phyloP scores from a whole-genome alignment of 1,140 invertebrate species.

The Thrips palmi region DNA sequence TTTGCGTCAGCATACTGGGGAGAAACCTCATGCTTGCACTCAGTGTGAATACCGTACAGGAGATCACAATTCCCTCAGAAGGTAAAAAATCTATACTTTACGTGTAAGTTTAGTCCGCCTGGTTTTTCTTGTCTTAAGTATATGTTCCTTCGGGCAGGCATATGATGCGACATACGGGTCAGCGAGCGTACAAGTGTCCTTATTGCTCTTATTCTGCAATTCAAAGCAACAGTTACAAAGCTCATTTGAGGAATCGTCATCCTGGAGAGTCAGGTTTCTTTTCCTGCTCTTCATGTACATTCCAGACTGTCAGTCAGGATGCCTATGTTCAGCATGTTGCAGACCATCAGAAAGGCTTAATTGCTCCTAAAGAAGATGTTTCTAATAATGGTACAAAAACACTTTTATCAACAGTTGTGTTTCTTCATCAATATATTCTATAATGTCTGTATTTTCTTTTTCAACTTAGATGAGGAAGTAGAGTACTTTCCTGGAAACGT shows the following conservation, averaged over 20 bases:
- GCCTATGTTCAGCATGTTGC: slow-evolving; percentile 32
- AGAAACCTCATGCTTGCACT: slow-evolving; percentile 51
- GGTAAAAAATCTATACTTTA: slow-evolving; percentile 55
- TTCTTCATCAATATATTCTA: too few species aligned
- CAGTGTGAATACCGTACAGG: slow-evolving; percentile 46
- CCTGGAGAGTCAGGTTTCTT: slow-evolving; percentile 33
- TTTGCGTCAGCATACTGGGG: slow-evolving; percentile 45
- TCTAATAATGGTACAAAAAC: too few species aligned
- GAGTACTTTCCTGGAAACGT: too few species aligned
- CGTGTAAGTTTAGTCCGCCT: too few species aligned
- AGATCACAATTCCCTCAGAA: slow-evolving; percentile 50
- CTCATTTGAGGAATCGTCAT: slow-evolving; percentile 43
- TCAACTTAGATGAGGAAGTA: too few species aligned
- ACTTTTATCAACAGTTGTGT: too few species aligned
- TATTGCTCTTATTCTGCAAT: slow-evolving; percentile 49
- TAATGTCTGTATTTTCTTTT: too few species aligned
- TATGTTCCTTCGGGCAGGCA: too few species aligned
- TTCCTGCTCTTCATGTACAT: slow-evolving; percentile 34
- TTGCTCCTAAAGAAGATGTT: too few species aligned
- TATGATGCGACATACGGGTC: too few species aligned
- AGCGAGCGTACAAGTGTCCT: slow-evolving; percentile 43
- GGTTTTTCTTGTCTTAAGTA: too few species aligned
- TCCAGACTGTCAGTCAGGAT: slow-evolving; percentile 36
- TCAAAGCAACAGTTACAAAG: slow-evolving; percentile 43
- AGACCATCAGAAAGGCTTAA: slow-evolving; percentile 33